Evolutionary conservation across 2,113 vertebrate species (phyloP).

Genomic region (Psittacara wagleri): DNA sequence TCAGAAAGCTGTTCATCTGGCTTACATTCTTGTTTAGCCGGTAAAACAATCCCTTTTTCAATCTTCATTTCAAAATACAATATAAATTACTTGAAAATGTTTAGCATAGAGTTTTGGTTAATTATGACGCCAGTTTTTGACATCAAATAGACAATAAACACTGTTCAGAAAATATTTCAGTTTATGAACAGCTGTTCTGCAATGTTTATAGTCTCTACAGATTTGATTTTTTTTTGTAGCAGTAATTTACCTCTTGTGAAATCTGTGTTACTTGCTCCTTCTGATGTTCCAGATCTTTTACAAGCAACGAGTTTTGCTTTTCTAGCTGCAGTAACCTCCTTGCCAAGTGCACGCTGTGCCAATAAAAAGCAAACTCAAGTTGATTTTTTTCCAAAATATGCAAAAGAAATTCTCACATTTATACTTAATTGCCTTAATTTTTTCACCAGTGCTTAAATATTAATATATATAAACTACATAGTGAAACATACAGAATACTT

Average conservation of each 20-base stretch:
- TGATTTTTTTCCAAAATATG: constrained; percentile 41
- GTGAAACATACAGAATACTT: neutral
- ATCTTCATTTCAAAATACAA: constrained; percentile 59
- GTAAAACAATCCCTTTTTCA: constrained; percentile 62
- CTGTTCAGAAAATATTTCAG: constrained; percentile 46
- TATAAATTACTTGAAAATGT: constrained; percentile 44
- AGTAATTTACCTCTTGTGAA: constrained; percentile 87
- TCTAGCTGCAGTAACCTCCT: constrained; percentile 93
- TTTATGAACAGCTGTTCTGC: constrained; percentile 33
- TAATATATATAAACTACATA: neutral
- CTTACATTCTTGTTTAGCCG: constrained; percentile 62
- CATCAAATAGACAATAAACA: constrained; percentile 44
- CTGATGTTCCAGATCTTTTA: constrained; percentile 88
- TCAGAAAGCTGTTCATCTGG: constrained; percentile 47
- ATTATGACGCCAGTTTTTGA: constrained; percentile 31
- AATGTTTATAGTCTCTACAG: constrained; percentile 4
- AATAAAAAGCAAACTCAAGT: constrained; percentile 59
- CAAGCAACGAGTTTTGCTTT: constrained; percentile 89
- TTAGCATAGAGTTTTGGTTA: constrained; percentile 32
- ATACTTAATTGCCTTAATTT: neutral
- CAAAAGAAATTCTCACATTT: constrained; percentile 22
- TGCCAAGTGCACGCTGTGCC: constrained; percentile 91
- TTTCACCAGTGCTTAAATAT: constrained; percentile 22
- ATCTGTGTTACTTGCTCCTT: constrained; percentile 81
- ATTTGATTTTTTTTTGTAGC: constrained; percentile 25